Evolutionary conservation across 1,140 invertebrate genomes (phyloP), one percentile per base, ranked within the genome.

Genomic region (Temnothorax curvispinosus): DNA sequence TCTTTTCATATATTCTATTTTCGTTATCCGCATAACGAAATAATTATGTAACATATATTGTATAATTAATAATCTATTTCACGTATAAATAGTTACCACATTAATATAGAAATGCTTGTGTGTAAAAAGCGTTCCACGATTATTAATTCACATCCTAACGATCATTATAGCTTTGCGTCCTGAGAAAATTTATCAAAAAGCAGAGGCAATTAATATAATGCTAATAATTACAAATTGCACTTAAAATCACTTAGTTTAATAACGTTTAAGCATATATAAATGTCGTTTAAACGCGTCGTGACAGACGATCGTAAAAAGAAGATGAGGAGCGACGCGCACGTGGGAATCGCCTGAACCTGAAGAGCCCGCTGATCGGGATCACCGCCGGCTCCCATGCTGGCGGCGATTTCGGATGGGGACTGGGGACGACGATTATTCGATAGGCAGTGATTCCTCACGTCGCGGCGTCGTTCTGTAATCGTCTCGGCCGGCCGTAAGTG

Each of bases 321-420:
- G 52, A 72, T 21, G 21, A 21, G 27, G 32, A 11, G 32, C 1
- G 18, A 54, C 13, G n/a, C n/a, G 60, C 80, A 87, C 88, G 90
- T 93, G 92, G 88, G 91, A 93, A 92, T 92, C 81, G 50, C 69
- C 56, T 93, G 92, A 92, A 92, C 92, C 89, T 82, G 89, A 75
- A 69, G 72, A 74, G 13, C 44, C 8, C 44, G 58, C 38, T 27
- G 67, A 89, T 80, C 78, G 67, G 56, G 62, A 72, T 89, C 62
- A 65, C 58, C 32, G 71, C n/a, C 27, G n/a, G 54, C 50, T 75
- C 71, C 56, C 56, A 3, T 52, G 69, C 62, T 72, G 41, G 27
- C 76, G 75, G 87, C 67, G 67, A 89, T 89, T 89, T 58, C 50
- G 56, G 41, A 58, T 82, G 69, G 21, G 9, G 41, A 47, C 6